Base-by-base conservation (phyloP, 1,140 invertebrate genomes). In the Heliothis virescens region DNA sequence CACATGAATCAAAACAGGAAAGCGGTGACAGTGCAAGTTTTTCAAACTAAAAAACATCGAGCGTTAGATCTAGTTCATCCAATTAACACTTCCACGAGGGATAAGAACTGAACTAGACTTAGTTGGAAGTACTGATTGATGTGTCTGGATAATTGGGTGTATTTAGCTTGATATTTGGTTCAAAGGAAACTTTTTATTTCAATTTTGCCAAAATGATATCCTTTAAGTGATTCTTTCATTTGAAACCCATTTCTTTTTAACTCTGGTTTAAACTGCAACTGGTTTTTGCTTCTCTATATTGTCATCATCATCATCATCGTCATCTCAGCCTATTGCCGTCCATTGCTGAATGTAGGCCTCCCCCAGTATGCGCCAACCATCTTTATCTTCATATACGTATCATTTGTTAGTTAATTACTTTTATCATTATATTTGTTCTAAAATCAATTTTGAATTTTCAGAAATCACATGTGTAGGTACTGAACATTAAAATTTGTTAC, bases 61-160 rank as follows among this genome's bases (percentile, higher is more conserved):
- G 72, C 52, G 69, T n/a, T 60, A 55, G 63, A 82, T 85, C 80
- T 78, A 85, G 85, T 80, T 79, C 84, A 81, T 83, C 83, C 84
- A 89, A 87, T 87, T 86, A 89, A 82, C 83, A 86, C 83, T 84
- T 86, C 82, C 82, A 84, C 63, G 60, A 76, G 81, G 69, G 55
- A 78, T 67, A 80, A 84, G 76, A 82, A 81, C 11, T 41, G 47
- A 47, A 41, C 7, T 60, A 13, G 15, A 29, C 21, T 71, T 3
- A 60, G 72, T 62, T 60, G 55, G 72, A 75, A 75, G 18, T 21
- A 48, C 59, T 60, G 18, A 48, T 18, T 57, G 55, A 47, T 74
- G 26, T 52, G 29, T 34, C 15, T 41, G 29, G 1, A 50, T 75
- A 75, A 62, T 75, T 50, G 72, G 16, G 50, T 62, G 41, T 15